phyloP scores from a whole-genome alignment of 2,888 invertebrate species.

The Synergus japonicus region DNA sequence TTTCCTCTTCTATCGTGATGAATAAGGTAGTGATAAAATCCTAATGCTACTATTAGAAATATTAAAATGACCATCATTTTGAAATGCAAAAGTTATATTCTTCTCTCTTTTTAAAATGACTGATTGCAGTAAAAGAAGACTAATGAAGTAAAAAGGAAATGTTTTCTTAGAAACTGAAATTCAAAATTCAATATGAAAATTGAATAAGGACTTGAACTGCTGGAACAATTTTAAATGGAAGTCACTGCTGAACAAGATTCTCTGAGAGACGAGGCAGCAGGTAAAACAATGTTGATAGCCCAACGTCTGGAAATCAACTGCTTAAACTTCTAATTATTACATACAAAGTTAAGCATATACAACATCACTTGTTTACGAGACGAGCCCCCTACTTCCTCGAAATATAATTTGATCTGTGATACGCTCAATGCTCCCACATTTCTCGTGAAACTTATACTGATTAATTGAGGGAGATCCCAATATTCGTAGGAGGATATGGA shows the following conservation, averaged over 20 bases:
- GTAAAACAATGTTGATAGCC: slow-evolving; percentile 9
- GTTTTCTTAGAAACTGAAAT: not conserved
- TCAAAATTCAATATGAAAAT: too few species aligned
- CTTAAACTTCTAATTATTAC: slow-evolving; percentile 6
- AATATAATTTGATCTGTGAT: slow-evolving; percentile 8
- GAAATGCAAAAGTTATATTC: not conserved
- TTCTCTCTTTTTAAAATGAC: not conserved
- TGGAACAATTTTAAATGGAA: too few species aligned
- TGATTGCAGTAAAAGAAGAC: too few species aligned
- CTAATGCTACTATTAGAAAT: slow-evolving; percentile 1
- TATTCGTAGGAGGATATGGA: too few species aligned
- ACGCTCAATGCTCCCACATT: not conserved
- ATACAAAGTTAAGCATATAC: not conserved
- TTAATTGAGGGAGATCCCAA: too few species aligned
- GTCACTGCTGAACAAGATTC: too few species aligned
- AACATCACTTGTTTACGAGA: slow-evolving; percentile 8
- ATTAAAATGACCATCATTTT: slow-evolving; percentile 28
- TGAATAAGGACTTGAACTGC: not conserved
- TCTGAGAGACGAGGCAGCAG: not conserved
- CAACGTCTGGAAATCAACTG: slow-evolving; percentile 28
- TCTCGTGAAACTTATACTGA: too few species aligned
- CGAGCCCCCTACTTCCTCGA: slow-evolving; percentile 16
- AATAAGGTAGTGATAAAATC: slow-evolving; percentile 7
- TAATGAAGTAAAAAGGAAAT: not conserved
- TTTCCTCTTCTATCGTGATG: slow-evolving; percentile 44